A percentile compares a stretch with the other conserved stretches of the same genome.
phyloP scores from a whole-genome alignment of 2,888 invertebrate species.

The Apodemia hepburni region DNA sequence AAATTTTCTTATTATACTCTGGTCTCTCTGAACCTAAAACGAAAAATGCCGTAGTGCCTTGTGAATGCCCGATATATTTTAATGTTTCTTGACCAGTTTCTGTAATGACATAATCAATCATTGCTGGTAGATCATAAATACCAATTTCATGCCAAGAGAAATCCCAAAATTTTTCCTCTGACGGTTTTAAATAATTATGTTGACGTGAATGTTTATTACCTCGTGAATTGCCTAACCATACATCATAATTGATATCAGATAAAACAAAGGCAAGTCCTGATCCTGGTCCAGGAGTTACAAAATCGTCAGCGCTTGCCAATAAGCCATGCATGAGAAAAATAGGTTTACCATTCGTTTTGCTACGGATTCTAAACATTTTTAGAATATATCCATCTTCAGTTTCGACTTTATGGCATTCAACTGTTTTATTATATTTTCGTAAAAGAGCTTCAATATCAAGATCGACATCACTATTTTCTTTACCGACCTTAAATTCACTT shows the following conservation, averaged over 20 bases:
- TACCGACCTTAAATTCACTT: not conserved
- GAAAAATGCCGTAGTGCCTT: constrained; percentile 77
- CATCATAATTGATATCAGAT: constrained; percentile 83
- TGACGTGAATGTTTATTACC: constrained; percentile 84
- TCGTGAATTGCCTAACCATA: constrained; percentile 90
- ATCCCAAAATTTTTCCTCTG: constrained; percentile 79
- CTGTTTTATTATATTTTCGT: constrained; percentile 17
- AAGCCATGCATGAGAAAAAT: constrained; percentile 62
- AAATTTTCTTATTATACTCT: constrained; percentile 78
- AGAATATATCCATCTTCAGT: constrained; percentile 55
- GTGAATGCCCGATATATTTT: too few relatives aligned
- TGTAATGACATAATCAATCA: too few relatives aligned
- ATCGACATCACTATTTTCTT: not conserved
- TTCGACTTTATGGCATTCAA: constrained; percentile 44
- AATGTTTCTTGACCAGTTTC: too few relatives aligned
- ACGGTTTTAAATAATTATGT: constrained; percentile 64
- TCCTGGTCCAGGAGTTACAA: constrained; percentile 49
- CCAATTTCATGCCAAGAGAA: constrained; percentile 92
- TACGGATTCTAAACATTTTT: constrained; percentile 49
- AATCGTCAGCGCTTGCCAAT: constrained; percentile 56
- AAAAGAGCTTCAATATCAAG: not conserved
- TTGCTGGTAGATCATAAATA: constrained; percentile 70
- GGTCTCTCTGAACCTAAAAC: constrained; percentile 75
- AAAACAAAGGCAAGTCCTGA: constrained; percentile 64
- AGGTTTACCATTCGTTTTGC: constrained; percentile 38